phyloP scores from a whole-genome alignment of 2,797 vertebrate species.

The Acipenser oxyrinchus region DNA sequence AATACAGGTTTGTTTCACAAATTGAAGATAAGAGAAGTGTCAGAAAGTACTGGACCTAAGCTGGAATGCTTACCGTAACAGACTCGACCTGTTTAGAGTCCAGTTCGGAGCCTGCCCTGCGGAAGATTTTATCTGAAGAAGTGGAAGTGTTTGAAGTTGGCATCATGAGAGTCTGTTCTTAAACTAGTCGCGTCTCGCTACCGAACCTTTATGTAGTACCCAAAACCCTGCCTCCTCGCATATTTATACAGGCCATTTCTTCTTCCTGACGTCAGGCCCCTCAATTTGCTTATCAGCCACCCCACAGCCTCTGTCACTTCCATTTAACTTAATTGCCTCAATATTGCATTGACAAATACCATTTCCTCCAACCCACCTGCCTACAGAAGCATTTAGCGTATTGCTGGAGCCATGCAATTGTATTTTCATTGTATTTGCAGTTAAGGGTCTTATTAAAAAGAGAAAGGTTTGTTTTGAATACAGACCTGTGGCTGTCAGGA shows the following conservation, averaged over 20 bases:
- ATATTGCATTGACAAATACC: conserved; percentile 37
- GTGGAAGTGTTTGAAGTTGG: conserved; percentile 76
- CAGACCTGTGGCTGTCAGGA: too few species aligned
- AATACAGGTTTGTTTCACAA: not conserved
- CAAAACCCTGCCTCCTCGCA: conserved; percentile 1
- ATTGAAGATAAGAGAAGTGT: not conserved
- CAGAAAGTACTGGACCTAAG: not conserved
- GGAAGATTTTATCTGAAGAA: conserved; percentile 80
- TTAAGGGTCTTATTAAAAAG: too few species aligned
- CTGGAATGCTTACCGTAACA: conserved; percentile 75
- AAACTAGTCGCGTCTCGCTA: conserved; percentile 19
- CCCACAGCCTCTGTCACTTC: conserved; percentile 40
- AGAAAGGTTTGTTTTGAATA: too few species aligned
- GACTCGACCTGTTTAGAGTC: conserved; percentile 84
- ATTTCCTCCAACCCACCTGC: not conserved
- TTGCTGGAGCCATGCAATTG: too few species aligned
- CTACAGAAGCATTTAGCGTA: too few species aligned
- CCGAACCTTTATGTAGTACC: conserved; percentile 9
- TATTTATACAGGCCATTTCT: conserved; percentile 41
- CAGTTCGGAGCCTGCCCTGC: conserved; percentile 85
- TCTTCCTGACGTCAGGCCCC: conserved; percentile 62
- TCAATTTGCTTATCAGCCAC: conserved; percentile 40
- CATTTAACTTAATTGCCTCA: conserved; percentile 55
- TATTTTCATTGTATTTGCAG: too few species aligned
- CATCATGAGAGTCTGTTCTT: conserved; percentile 54